A percentile compares a stretch with the other conserved stretches of the same genome.
Conservation (phyloP, 2,888 invertebrate genomes). For the Morpho deidamia region DNA sequence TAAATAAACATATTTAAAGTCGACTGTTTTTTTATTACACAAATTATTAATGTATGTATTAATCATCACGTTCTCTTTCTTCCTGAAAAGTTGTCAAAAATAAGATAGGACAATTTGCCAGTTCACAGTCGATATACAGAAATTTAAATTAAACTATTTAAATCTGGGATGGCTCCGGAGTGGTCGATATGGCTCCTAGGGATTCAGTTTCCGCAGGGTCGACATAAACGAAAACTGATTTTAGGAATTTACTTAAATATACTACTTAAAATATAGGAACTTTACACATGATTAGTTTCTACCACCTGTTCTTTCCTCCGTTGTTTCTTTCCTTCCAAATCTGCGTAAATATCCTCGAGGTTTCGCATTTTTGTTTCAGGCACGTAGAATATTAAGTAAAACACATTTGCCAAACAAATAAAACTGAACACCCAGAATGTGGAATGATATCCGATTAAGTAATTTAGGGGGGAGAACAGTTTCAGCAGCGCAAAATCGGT, state of each 20-base stretch:
- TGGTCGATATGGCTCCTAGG: too few relatives aligned
- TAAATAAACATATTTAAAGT: too few relatives aligned
- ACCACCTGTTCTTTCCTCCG: conserved; percentile 34
- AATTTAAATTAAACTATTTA: too few relatives aligned
- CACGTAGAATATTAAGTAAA: conserved; percentile 90
- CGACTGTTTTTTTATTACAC: too few relatives aligned
- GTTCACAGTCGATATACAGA: too few relatives aligned
- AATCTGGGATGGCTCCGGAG: too few relatives aligned
- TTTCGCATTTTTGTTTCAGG: conserved; percentile 96
- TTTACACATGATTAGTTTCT: conserved; percentile 36
- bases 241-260: background rate
- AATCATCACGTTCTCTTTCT: too few relatives aligned
- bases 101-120: too few relatives aligned
- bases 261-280: background rate
- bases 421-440: conserved; percentile 91
- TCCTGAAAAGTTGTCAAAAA: too few relatives aligned
- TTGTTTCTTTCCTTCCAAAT: conserved; percentile 79
- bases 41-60: too few relatives aligned
- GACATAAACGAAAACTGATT: background rate
- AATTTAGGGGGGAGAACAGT: conserved; percentile 84
- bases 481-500: conserved; percentile 93
- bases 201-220: too few relatives aligned
- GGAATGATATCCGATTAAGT: conserved; percentile 82
- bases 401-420: conserved; percentile 85
- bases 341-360: conserved; percentile 93